phyloP scores from a whole-genome alignment of 2,797 vertebrate genomes.

The Falco biarmicus region DNA sequence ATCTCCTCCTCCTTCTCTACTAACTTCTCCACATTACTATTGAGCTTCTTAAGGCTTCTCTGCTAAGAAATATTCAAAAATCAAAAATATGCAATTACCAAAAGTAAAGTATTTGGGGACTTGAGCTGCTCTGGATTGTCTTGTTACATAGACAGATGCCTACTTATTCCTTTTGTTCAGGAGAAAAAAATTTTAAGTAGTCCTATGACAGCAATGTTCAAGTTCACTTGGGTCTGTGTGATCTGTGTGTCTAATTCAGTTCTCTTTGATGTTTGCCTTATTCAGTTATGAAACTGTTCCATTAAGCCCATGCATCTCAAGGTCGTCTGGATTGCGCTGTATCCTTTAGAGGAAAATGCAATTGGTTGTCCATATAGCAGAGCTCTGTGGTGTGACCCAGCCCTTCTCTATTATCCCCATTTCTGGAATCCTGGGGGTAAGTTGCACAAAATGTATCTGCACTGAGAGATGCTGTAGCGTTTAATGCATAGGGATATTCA shows the following conservation, averaged over 20 bases:
- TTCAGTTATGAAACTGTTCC: neutral
- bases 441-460: neutral
- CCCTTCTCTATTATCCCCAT: neutral
- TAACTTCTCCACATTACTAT: neutral
- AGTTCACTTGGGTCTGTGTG: neutral
- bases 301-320: neutral
- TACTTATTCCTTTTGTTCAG: neutral
- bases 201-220: neutral
- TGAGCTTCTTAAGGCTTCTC: neutral
- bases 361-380: neutral
- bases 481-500: neutral
- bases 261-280: neutral
- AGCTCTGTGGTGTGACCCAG: neutral
- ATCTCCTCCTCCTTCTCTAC: neutral
- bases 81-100: neutral
- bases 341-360: neutral
- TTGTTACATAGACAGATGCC: neutral
- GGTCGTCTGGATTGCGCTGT: neutral
- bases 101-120: neutral
- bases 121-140: neutral
- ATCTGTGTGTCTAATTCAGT: neutral
- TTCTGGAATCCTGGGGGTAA: neutral
- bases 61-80: neutral
- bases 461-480: neutral
- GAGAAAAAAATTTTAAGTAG: neutral